Evolutionary conservation across 2,888 invertebrate species (phyloP).

Genomic region (Nineta flava): DNA sequence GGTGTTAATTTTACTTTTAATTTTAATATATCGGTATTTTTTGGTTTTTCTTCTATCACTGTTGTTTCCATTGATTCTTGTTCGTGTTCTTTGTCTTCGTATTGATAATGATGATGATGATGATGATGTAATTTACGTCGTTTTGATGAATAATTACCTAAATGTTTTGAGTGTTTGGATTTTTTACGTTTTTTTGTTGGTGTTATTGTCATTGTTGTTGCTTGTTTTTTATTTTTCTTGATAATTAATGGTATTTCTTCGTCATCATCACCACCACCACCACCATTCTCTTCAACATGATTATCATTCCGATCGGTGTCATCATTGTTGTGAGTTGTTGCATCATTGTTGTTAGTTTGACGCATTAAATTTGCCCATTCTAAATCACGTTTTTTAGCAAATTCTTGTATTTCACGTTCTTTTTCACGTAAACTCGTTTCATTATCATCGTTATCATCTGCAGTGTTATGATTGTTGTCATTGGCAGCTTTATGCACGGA

Average conservation of each 20-base stretch:
- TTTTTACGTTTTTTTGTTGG: slow-evolving; percentile 36
- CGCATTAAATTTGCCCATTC: slow-evolving; percentile 22
- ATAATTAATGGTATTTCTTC: not conserved
- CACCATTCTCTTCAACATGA: not conserved
- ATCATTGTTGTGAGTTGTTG: not conserved
- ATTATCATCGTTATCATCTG: slow-evolving; percentile 1
- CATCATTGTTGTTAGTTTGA: not conserved
- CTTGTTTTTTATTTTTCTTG: slow-evolving; percentile 21
- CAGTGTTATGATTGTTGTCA: not conserved
- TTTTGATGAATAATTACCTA: slow-evolving; percentile 24
- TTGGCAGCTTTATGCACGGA: not conserved
- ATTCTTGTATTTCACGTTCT: slow-evolving; percentile 25
- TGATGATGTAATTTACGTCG: slow-evolving; percentile 31
- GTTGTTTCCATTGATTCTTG: too few species aligned
- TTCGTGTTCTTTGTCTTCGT: too few species aligned
- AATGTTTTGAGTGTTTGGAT: slow-evolving; percentile 36
- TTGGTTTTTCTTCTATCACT: slow-evolving; percentile 3
- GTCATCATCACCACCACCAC: not conserved
- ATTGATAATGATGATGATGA: too few species aligned
- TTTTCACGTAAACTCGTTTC: slow-evolving; percentile 27
- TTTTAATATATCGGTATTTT: slow-evolving; percentile 31
- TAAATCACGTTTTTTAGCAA: slow-evolving; percentile 26
- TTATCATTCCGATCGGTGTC: not conserved
- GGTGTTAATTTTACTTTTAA: slow-evolving; percentile 35
- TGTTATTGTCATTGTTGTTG: slow-evolving; percentile 16